Evolutionary conservation across 2,113 vertebrate genomes (phyloP).

Genomic region (Xiphophorus hellerii): DNA sequence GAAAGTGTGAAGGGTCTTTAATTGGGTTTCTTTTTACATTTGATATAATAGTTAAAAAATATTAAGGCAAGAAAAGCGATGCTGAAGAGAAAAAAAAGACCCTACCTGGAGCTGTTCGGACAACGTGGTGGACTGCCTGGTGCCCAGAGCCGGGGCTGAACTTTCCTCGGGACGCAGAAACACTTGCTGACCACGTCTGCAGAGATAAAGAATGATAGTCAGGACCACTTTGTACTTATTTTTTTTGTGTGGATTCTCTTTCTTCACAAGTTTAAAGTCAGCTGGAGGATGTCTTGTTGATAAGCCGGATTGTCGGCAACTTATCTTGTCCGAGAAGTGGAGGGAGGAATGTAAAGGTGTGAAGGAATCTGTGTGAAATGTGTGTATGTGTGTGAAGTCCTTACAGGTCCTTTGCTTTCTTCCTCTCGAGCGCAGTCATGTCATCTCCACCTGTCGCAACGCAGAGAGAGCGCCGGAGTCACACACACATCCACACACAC

Average conservation of each 20-base stretch:
- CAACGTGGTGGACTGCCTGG: constrained; percentile 61
- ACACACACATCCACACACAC: constrained; percentile 64
- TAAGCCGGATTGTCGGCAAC: constrained; percentile 31
- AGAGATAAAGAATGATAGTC: constrained; percentile 49
- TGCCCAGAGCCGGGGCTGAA: constrained; percentile 62
- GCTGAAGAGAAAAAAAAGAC: not conserved
- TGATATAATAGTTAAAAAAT: not conserved
- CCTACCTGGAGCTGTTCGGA: constrained; percentile 77
- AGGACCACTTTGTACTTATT: constrained; percentile 18
- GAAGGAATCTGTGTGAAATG: constrained; percentile 61
- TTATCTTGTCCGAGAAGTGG: constrained; percentile 37
- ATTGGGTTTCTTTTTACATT: not conserved
- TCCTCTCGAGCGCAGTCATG: constrained; percentile 77
- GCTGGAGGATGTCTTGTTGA: constrained; percentile 30
- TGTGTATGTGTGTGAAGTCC: constrained; percentile 47
- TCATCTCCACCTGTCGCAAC: constrained; percentile 77
- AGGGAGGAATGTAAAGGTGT: constrained; percentile 59
- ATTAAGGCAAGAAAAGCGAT: not conserved
- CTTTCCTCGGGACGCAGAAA: constrained; percentile 76
- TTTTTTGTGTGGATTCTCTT: constrained; percentile 25
- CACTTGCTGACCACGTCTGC: constrained; percentile 79
- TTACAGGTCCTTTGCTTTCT: constrained; percentile 80
- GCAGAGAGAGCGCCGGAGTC: constrained; percentile 67
- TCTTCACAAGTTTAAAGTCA: constrained; percentile 37
- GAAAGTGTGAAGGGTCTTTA: not conserved